Base-by-base conservation (phyloP, 2,888 invertebrate genomes). In the Rotaria socialis region DNA sequence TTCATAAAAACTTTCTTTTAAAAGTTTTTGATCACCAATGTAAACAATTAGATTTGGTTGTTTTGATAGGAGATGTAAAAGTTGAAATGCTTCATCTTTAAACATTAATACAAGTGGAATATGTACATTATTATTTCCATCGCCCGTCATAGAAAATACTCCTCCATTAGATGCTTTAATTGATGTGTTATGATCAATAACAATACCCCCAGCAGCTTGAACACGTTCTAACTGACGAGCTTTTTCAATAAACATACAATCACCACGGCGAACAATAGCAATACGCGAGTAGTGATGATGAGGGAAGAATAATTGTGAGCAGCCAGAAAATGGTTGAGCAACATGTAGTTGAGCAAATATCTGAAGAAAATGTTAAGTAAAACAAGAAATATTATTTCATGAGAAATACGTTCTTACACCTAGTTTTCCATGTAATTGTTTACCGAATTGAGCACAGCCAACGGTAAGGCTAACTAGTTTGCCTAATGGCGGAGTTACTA, bases 211-310 rank as follows among this genome's bases (percentile, higher is more conserved):
- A 58, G 94, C 92, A 0, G 95, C 96, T 27, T 96, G 96, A 8
- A 94, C 94, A 86, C 93, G 92, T 92, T 96, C 95, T 58, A 96
- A 93, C 89, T 94, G 92, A 85, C 96, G 93, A 4, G 95, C 96
- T 93, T 98, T 98, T 89, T 96, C 96, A 4, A 97, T 94, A 91
- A 97, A 99, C 92, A 96, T 96, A 91, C 98, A 99, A 89, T 94
- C 94, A 1, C 97, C 97, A 47, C 98, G 93, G 90, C 94, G 94
- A 87, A 96, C 94, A n/a, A 98, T 92, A 0, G 94, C 95, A 89
- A 98, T 95, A 89, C 84, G 74, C 24, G 84, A 41, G 7, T 27
- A 55, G 22, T 27, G 67, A 52, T 67, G 24, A 0, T 92, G 91
- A 11, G 92, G 90, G 89, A 95, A 94, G 22, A 91, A 89, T 7